phyloP scores from a whole-genome alignment of 2,888 invertebrate genomes.

The Cerastoderma edule region DNA sequence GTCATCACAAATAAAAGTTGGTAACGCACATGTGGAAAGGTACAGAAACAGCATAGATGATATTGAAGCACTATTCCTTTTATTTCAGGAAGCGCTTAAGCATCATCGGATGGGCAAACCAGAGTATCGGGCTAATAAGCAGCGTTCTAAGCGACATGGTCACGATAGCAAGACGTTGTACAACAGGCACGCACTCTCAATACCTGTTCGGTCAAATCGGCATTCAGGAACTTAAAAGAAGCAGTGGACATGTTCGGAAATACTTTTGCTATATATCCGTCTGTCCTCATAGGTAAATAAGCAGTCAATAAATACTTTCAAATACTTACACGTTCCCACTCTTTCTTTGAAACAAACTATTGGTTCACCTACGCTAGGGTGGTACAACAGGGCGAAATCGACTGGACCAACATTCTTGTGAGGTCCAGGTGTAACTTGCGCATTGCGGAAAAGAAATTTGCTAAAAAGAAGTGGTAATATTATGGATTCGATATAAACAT shows the following conservation, averaged over 20 bases:
- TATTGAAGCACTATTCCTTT: too few relatives aligned
- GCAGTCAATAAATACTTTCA: conserved; percentile 31
- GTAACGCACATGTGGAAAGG: too few relatives aligned
- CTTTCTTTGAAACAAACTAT: conserved; percentile 33
- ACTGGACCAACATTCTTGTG: conserved; percentile 34
- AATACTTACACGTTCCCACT: conserved; percentile 18
- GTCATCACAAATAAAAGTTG: too few relatives aligned
- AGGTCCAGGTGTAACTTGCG: conserved; percentile 39
- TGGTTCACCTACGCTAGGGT: conserved; percentile 38
- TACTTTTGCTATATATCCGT: conserved; percentile 25
- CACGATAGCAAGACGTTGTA: too few relatives aligned
- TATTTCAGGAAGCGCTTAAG: too few relatives aligned
- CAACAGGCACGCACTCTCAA: too few relatives aligned
- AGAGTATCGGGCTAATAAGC: too few relatives aligned
- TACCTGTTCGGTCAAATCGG: conserved; percentile 9
- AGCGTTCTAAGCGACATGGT: too few relatives aligned
- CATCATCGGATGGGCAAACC: too few relatives aligned
- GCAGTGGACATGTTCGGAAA: conserved; percentile 40
- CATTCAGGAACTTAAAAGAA: background rate
- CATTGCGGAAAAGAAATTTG: background rate
- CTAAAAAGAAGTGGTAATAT: background rate
- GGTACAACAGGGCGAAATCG: conserved; percentile 26
- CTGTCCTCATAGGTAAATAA: conserved; percentile 19
- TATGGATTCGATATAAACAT: conserved; percentile 16
- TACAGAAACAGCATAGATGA: too few relatives aligned